phyloP scores from a whole-genome alignment of 2,888 invertebrate species.

The Synanthedon myopaeformis region DNA sequence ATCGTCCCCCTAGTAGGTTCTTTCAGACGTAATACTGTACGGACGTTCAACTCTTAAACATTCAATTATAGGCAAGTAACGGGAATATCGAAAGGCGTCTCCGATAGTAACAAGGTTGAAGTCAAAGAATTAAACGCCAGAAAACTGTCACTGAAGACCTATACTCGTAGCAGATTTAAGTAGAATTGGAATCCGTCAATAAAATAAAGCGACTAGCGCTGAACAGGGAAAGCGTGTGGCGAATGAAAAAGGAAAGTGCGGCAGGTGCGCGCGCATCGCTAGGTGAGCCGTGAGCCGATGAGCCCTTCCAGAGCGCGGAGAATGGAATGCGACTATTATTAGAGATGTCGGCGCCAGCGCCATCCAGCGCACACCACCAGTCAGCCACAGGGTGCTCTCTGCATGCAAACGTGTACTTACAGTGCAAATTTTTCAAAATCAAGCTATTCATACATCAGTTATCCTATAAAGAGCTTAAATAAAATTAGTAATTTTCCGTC shows the following conservation, averaged over 20 bases:
- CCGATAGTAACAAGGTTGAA: no score
- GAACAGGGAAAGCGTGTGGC: slow-evolving; percentile 35
- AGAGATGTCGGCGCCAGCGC: slow-evolving; percentile 55
- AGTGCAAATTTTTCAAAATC: no score
- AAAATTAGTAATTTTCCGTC: no score
- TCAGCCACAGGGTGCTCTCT: slow-evolving; percentile 28
- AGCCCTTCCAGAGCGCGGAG: slow-evolving; percentile 33
- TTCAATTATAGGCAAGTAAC: background rate
- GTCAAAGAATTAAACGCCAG: background rate
- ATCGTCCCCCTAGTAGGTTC: background rate
- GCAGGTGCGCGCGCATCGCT: slow-evolving; percentile 45
- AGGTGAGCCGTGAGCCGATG: slow-evolving; percentile 11
- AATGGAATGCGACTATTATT: slow-evolving; percentile 66
- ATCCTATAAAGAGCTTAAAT: no score
- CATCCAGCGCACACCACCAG: slow-evolving; percentile 21
- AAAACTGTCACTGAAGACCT: background rate
- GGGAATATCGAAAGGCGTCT: no score
- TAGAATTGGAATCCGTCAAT: background rate
- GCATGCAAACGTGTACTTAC: background rate
- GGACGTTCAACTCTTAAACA: background rate
- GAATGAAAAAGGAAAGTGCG: slow-evolving; percentile 59
- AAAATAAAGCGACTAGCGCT: background rate
- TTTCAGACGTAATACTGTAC: background rate
- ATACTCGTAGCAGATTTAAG: background rate
- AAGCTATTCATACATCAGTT: no score